Percentiles rank a stretch among this genome's conserved stretches.
Evolutionary conservation across 1,140 invertebrate genomes (phyloP).

Genomic region (Acromyrmex charruanus): DNA sequence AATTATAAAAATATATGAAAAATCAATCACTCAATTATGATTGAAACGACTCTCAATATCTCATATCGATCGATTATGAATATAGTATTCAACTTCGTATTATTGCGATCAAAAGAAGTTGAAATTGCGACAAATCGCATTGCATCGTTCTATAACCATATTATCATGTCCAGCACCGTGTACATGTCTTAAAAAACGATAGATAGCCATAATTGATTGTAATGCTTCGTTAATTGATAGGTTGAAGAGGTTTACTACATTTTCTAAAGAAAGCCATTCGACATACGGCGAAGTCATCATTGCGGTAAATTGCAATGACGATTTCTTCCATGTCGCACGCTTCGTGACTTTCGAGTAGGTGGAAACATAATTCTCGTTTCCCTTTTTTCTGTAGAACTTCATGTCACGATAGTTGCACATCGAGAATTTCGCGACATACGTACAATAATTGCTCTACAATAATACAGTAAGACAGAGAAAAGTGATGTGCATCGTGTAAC

Average conservation of each 20-base stretch:
- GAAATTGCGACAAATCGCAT: constrained; percentile 15
- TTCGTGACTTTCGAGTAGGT: constrained; percentile 33
- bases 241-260: constrained; percentile 68
- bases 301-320: constrained; percentile 55
- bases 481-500: constrained; percentile 1
- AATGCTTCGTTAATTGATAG: constrained; percentile 80
- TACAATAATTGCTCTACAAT: constrained; percentile 17
- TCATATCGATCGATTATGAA: not conserved
- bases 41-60: not conserved
- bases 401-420: constrained; percentile 22
- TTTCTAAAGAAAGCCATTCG: constrained; percentile 81
- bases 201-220: constrained; percentile 71
- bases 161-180: constrained; percentile 14
- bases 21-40: not conserved
- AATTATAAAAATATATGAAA: not conserved
- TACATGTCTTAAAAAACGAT: constrained; percentile 71
- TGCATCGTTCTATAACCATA: not conserved
- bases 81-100: not conserved
- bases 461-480: not conserved
- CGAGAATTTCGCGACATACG: not conserved
- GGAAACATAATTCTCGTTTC: constrained; percentile 32
- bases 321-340: constrained; percentile 63
- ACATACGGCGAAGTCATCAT: constrained; percentile 44
- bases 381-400: constrained; percentile 15
- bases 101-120: constrained; percentile 1